These are phyloP conservation scores for Phocides pigmalion DNA, from an alignment of 1,140 invertebrate genomes.

Conservation along the genomic window DNA sequence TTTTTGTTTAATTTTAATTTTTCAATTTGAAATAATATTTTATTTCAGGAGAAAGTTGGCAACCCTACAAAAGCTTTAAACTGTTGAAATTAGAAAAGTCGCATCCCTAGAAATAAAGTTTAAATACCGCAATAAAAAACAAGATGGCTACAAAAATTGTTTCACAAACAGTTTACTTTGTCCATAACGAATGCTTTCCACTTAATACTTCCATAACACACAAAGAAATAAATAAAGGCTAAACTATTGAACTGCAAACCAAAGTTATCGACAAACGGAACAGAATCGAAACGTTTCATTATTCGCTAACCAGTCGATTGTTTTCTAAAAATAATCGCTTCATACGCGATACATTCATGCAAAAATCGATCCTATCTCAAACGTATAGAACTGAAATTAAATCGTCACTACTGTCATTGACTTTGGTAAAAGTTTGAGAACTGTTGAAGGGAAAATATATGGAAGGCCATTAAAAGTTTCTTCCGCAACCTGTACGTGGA, in stretches of 20 bases:
- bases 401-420: not conserved
- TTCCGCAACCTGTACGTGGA: slow-evolving; percentile 6
- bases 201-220: slow-evolving; percentile 2
- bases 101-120: no score
- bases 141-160: no score
- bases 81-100: no score
- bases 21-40: no score
- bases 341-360: not conserved
- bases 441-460: slow-evolving; percentile 20
- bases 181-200: not conserved
- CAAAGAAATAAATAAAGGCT: not conserved
- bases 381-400: not conserved
- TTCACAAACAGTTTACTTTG: not conserved
- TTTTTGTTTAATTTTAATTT: no score
- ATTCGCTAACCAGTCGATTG: slow-evolving; percentile 10
- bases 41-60: no score
- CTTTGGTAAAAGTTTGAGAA: not conserved
- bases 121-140: no score
- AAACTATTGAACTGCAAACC: slow-evolving; percentile 4
- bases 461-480: slow-evolving; percentile 21
- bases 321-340: slow-evolving; percentile 11
- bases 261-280: slow-evolving; percentile 10
- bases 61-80: no score
- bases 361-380: not conserved
- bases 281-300: slow-evolving; percentile 16